Evolutionary conservation across 2,797 vertebrate species (phyloP).

Genomic region (Megalops cyprinoides): DNA sequence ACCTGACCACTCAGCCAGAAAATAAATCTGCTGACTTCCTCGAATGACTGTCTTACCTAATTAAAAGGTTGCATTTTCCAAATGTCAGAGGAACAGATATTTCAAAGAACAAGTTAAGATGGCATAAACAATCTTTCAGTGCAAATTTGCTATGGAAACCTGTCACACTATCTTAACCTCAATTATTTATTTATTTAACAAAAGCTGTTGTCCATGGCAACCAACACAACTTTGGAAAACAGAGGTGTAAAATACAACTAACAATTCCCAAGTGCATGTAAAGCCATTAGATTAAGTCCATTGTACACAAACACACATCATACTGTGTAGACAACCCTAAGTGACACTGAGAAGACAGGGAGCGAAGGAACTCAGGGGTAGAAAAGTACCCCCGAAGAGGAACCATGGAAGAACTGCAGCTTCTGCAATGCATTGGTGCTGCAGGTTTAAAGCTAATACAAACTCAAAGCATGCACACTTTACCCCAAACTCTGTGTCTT

Average conservation of each 20-base stretch:
- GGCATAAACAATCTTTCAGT: constrained; percentile 18
- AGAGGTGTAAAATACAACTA: too few relatives aligned
- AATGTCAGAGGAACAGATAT: neutral
- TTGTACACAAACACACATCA: too few relatives aligned
- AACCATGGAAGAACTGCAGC: constrained; percentile 20
- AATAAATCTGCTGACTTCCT: neutral
- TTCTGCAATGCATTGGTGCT: neutral
- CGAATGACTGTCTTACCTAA: neutral
- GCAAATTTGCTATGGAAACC: constrained; percentile 17
- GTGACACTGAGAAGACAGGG: too few relatives aligned
- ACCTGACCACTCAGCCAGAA: neutral
- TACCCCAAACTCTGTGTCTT: constrained; percentile 25
- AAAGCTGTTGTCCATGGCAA: neutral
- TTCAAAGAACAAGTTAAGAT: constrained; percentile 20
- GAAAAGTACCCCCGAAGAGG: constrained; percentile 24
- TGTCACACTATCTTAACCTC: too few relatives aligned
- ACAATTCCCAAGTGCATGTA: too few relatives aligned
- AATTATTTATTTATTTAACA: too few relatives aligned
- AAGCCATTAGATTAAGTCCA: too few relatives aligned
- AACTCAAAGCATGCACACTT: constrained; percentile 5
- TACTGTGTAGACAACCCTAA: too few relatives aligned
- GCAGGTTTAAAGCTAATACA: neutral
- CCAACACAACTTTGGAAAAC: too few relatives aligned
- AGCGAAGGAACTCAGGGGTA: too few relatives aligned
- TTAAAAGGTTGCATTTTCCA: neutral